Base-by-base conservation (phyloP, 2,113 vertebrate genomes). In the Lepus timidus region DNA sequence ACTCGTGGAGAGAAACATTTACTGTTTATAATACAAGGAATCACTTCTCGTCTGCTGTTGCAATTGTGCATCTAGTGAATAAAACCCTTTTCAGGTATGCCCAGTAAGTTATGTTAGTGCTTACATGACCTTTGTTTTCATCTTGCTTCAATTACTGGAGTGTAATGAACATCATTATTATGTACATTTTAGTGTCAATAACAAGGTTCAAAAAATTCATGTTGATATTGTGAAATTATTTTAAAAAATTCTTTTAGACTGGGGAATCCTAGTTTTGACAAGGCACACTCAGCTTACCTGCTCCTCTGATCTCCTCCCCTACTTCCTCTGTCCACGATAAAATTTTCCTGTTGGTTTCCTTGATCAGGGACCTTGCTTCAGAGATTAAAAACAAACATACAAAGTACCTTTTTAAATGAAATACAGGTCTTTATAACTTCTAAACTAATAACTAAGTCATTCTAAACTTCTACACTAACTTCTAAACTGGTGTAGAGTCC, bases 391-490 rank as follows among this genome's bases (percentile, higher is more conserved):
- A 44, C 44, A 44, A 7, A 44, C 44, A 44, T 44, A 44, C 6
- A n/a, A 73, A 33, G 31, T 31, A 16, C 55, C 39, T 86, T 88
- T 71, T 87, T 90, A 29, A n/a, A 49, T 55, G 44, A 73, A 75
- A 85, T n/a, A 23, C 80, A 82, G 6, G 39, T 70, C 88, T 62
- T 95, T 85, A 10, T n/a, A 75, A 90, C 49, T 76, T 92, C 33
- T 52, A 90, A 86, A 13, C 39, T 67, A 75, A 22, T 17, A 1
- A 44, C 44, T 44, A 44, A 1, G 44, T 6, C 44, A 44, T 44
- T 44, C 44, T 44, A 44, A 75, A 90, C 36, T 67, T 92, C 31
- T 52, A 90, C 83, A 13, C 39, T 67, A 75, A 22, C 68, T 64
- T 78, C 79, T 75, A 85, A 65, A 39, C 33, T 84, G 64, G 2